A percentile compares a stretch with the other conserved stretches of the same genome.
phyloP scores from a whole-genome alignment of 2,797 vertebrate genomes.

The Karalla daura region DNA sequence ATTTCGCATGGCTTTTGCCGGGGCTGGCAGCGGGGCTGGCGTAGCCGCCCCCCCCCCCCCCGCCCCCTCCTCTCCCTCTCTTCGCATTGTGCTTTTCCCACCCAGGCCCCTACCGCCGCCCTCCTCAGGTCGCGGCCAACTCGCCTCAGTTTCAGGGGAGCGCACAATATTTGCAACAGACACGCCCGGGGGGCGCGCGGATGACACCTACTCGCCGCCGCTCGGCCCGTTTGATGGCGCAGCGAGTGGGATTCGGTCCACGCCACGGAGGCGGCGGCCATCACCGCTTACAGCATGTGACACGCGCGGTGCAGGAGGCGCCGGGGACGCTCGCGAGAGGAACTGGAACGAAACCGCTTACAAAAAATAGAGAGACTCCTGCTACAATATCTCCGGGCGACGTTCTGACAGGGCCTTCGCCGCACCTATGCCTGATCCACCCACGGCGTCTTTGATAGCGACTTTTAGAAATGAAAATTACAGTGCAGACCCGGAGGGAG shows the following conservation, averaged over 20 bases:
- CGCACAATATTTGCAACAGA: constrained; percentile 79
- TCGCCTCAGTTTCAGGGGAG: constrained; percentile 75
- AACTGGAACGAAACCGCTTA: not conserved
- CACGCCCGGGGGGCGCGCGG: constrained; percentile 64
- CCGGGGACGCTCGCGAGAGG: not conserved
- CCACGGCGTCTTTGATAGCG: not conserved
- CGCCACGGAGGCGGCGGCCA: constrained; percentile 45
- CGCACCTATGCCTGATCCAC: not conserved
- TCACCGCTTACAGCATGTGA: constrained; percentile 17
- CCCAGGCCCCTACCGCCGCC: constrained; percentile 63
- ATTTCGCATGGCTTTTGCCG: constrained; percentile 85
- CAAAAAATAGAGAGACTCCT: not conserved
- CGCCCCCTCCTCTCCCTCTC: no score
- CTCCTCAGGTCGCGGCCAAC: constrained; percentile 77
- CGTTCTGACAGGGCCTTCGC: not conserved
- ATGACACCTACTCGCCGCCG: constrained; percentile 62
- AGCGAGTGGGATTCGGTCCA: constrained; percentile 45
- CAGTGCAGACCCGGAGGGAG: constrained; percentile 6
- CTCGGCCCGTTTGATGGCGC: constrained; percentile 38
- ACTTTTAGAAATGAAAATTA: constrained; percentile 18
- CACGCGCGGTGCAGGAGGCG: not conserved
- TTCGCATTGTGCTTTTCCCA: constrained; percentile 80
- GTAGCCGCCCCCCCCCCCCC: constrained; percentile 74
- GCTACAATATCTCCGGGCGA: not conserved
- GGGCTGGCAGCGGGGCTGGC: constrained; percentile 84